These are phyloP conservation scores for Falco cherrug DNA, from an alignment of 2,797 vertebrate species.

Conservation along the genomic window DNA sequence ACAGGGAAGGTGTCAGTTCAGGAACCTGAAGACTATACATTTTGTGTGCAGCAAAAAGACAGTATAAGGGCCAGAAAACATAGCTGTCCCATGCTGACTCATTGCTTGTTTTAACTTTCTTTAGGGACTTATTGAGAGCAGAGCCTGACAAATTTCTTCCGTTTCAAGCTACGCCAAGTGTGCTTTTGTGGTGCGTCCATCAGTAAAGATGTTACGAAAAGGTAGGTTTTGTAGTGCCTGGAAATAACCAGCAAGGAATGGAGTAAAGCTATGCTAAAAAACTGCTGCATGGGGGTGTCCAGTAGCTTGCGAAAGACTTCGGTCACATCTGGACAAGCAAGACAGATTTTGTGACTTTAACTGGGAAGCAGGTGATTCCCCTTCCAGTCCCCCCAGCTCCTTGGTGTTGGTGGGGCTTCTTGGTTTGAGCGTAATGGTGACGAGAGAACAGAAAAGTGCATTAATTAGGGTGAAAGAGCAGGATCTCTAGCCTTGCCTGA, in stretches of 20 bases:
- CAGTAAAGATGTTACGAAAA: neutral
- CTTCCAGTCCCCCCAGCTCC: neutral
- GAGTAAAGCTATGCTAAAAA: neutral
- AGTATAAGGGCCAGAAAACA: neutral
- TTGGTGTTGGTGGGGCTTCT: neutral
- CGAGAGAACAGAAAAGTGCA: neutral
- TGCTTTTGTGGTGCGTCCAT: neutral
- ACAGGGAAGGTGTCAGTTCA: neutral
- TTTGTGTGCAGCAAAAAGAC: neutral
- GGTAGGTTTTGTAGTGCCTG: neutral
- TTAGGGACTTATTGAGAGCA: neutral
- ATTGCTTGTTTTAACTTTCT: neutral
- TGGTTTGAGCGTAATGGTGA: neutral
- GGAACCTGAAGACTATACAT: neutral
- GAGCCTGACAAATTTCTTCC: neutral
- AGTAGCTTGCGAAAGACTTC: neutral
- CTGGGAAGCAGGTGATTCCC: neutral
- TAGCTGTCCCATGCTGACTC: neutral
- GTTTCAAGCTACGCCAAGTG: neutral
- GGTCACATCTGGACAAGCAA: neutral
- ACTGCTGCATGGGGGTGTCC: accelerated
- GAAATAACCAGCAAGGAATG: neutral
- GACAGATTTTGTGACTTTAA: neutral
- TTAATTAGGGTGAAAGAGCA: neutral
- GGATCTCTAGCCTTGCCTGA: neutral